A percentile compares a stretch with the other conserved stretches of the same genome.
Conservation (phyloP, 2,113 vertebrate genomes). For the Nycticebus coucang region DNA sequence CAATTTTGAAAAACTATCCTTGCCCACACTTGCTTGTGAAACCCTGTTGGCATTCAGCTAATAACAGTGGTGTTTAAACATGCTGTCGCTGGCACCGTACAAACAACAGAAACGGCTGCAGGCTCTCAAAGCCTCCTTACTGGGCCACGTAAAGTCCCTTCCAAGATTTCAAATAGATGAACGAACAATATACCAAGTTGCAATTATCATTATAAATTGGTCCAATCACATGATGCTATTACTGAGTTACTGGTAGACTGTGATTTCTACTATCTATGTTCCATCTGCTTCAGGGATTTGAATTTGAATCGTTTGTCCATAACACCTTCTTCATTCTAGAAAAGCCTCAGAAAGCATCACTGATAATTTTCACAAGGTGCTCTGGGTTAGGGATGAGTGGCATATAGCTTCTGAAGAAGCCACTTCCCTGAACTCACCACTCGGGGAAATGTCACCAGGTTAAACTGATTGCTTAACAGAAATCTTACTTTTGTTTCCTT, state of each 20-base stretch:
- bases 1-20: conserved; percentile 42
- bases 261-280: not conserved
- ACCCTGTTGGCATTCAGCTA: conserved; percentile 30
- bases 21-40: conserved; percentile 72
- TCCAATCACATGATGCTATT: not conserved
- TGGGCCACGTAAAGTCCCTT: not conserved
- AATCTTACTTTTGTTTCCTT: not conserved
- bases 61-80: conserved; percentile 50
- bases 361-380: not conserved
- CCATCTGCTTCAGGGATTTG: not conserved
- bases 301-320: conserved; percentile 36
- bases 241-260: not conserved
- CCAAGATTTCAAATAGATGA: conserved; percentile 56
- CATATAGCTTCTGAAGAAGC: not conserved
- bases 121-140: not conserved
- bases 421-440: not conserved
- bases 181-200: not conserved
- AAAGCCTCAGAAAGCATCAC: not conserved
- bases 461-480: not conserved
- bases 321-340: not conserved
- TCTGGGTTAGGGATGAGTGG: not conserved
- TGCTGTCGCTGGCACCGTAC: conserved; percentile 49
- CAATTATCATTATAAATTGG: not conserved
- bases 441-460: not conserved
- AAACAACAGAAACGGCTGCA: conserved; percentile 8